These are phyloP conservation scores for Gobiocypris rarus DNA, from an alignment of 2,113 vertebrate genomes.

Conservation along the genomic window DNA sequence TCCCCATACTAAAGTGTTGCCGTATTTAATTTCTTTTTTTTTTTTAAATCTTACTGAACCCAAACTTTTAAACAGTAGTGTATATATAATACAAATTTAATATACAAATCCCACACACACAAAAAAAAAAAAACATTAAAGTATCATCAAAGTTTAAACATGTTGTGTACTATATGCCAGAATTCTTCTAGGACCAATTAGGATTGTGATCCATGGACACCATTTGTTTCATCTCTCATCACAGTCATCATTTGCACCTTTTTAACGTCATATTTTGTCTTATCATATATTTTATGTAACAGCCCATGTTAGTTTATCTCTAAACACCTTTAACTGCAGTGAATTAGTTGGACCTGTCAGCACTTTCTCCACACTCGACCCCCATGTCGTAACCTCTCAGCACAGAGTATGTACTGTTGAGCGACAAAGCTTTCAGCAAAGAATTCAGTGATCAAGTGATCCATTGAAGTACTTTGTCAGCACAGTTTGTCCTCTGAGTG, in stretches of 20 bases:
- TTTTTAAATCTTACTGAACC: too few species aligned
- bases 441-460: conserved; percentile 28
- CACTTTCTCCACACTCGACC: neutral
- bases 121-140: too few species aligned
- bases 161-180: too few species aligned
- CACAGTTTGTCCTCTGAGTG: conserved; percentile 12
- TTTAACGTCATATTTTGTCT: neutral
- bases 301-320: neutral
- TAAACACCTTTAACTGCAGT: neutral
- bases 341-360: neutral
- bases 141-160: too few species aligned
- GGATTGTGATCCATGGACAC: too few species aligned
- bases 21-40: too few species aligned
- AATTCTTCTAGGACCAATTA: too few species aligned
- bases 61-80: too few species aligned
- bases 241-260: neutral
- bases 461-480: conserved; percentile 14
- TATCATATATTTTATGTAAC: neutral
- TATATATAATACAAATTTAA: too few species aligned
- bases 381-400: neutral
- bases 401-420: conserved; percentile 3
- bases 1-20: too few species aligned
- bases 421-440: neutral
- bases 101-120: too few species aligned
- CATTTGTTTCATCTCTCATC: neutral